Conservation (phyloP, 2,888 invertebrate genomes). For the Mystacides longicornis region DNA sequence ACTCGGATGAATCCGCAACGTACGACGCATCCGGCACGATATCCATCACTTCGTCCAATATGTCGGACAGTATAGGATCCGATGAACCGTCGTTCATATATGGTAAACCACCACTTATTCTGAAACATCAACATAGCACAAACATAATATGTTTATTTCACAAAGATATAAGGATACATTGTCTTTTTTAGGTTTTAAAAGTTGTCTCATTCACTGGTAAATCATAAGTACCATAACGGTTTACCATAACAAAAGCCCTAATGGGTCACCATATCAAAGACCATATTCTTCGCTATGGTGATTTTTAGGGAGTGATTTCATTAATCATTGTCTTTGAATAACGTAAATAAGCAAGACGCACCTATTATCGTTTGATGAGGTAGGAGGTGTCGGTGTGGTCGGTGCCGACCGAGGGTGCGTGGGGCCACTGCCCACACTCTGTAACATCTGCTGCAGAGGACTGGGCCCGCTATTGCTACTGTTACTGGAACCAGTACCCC, state of each 20-base stretch:
- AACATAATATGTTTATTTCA: not conserved
- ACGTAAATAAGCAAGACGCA: no score
- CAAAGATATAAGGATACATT: not conserved
- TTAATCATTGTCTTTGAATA: no score
- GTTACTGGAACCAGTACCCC: constrained; percentile 19
- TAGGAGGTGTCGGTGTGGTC: constrained; percentile 37
- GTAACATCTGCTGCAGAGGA: constrained; percentile 46
- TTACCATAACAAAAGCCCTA: no score
- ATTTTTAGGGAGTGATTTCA: no score
- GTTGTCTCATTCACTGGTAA: no score
- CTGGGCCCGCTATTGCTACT: constrained; percentile 29
- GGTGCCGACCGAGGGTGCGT: constrained; percentile 36
- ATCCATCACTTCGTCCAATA: constrained; percentile 80
- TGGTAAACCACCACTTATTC: not conserved
- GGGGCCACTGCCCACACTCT: no score
- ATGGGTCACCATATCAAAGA: no score
- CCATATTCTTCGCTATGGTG: no score
- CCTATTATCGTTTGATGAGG: constrained; percentile 27
- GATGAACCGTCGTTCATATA: constrained; percentile 20
- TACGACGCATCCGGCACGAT: constrained; percentile 58
- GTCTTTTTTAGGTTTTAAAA: no score
- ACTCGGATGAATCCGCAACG: constrained; percentile 32
- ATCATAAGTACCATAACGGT: no score
- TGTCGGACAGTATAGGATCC: constrained; percentile 59
- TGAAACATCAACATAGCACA: not conserved